Evolutionary conservation across 2,888 invertebrate genomes (phyloP), one percentile per base, ranked within the genome.

Genomic region (Metopia argyrocephala): DNA sequence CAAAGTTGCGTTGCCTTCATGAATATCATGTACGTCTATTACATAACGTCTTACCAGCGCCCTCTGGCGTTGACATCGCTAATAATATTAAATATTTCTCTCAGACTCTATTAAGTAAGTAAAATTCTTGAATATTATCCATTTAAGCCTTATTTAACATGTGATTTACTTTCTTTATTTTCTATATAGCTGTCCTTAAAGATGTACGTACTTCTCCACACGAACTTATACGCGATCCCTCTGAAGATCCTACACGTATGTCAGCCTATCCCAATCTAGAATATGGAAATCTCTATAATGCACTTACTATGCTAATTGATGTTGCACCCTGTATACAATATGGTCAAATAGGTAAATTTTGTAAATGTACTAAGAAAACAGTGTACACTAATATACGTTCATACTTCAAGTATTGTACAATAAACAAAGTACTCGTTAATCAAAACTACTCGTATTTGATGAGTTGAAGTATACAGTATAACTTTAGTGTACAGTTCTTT

Each of bases 41-140:
- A 90, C 97, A 98, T 92, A 96, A 96, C 87, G 93, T 95, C 85
- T 94, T 96, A 90, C 98, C 99, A 80, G 93, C 96, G 85, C 99
- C 99, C 50, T 96, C 97, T 79, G 98, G 98, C 83, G 93, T 95
- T 82, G 99, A 99, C 91, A 97, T 99, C 91, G 97, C 98, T 83
- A 98, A 97, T 91, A 98, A 98, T 75, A 94, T 99, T 88, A 98
- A 98, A 91, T 98, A 98, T 92, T 99, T 99, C 92, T 97, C 98
- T 59, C 98, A 98, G 92, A 98, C 98, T 52, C 92, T 99, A 83
- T 92, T 99, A 85, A 96, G 99, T 99, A 93, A 93, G 94, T 93
- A 83, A 7, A 46, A 7, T n/a, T 2, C 23, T 21, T 3, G 45
- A n/a, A n/a, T 23, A 45, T n/a, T 2, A 65, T 65, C 5, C 12